phyloP scores from a whole-genome alignment of 1,140 invertebrate genomes.

The Euschistus heros region DNA sequence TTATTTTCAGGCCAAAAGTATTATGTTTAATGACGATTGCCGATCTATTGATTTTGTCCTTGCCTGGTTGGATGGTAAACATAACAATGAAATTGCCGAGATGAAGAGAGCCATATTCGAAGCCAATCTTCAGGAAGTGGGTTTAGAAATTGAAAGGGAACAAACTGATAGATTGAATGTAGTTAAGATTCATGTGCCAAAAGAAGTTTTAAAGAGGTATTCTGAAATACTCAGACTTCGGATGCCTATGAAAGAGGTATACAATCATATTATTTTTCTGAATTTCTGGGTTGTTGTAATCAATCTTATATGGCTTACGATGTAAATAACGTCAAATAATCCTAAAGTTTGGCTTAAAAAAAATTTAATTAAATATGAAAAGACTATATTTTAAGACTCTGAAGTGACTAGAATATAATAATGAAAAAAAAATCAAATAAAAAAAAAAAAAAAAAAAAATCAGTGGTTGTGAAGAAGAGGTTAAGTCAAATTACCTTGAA shows the following conservation, averaged over 20 bases:
- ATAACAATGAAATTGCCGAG: constrained; percentile 36
- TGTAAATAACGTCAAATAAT: constrained; percentile 1
- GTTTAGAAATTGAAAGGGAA: constrained; percentile 3
- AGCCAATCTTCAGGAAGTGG: constrained; percentile 7
- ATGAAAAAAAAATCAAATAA: too few species aligned
- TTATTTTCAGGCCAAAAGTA: constrained; percentile 21
- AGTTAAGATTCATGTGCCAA: constrained; percentile 76
- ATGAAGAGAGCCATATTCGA: not conserved
- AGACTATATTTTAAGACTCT: too few species aligned
- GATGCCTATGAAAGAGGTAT: constrained; percentile 85
- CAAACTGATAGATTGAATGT: constrained; percentile 37
- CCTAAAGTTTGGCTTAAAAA: too few species aligned
- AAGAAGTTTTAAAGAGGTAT: constrained; percentile 74
- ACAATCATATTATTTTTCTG: not conserved
- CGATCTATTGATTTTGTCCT: constrained; percentile 28
- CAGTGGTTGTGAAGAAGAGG: too few species aligned
- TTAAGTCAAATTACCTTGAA: too few species aligned
- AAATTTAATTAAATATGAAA: too few species aligned
- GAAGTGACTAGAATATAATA: too few species aligned
- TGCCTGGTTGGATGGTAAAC: constrained; percentile 25
- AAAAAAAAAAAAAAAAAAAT: too few species aligned
- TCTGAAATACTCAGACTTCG: constrained; percentile 86
- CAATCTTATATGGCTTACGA: too few species aligned
- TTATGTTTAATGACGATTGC: constrained; percentile 26
- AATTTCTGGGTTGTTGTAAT: not conserved